Evolutionary conservation across 2,888 invertebrate species (phyloP), one percentile per base, ranked within the genome.

Genomic region (Hipparchia sbordonii): DNA sequence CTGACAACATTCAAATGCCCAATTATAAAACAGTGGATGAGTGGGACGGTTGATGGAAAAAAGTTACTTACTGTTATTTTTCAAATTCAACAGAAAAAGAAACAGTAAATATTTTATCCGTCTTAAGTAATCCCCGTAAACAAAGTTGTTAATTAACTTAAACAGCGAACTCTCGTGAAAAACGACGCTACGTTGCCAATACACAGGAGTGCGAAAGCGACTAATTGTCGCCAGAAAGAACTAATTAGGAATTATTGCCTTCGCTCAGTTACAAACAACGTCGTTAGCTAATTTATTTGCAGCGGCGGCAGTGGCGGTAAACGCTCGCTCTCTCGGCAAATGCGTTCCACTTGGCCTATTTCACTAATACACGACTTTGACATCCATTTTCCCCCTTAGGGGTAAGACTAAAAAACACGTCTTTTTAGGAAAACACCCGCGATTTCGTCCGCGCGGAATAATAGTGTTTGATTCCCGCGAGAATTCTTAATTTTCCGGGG

Each of bases 181-280:
- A 73, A 72, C 70, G 59, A 73, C 59, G 67, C 67, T 52, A 61
- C 75, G 69, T 71, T 70, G 61, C 72, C 75, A 70, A 73, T 75
- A 73, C 52, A 69, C 68, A 70, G 67, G 70, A 78, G 74, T 74
- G 77, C 73, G 72, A 74, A 76, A 76, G 67, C 77, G 77, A 73
- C 77, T 81, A 82, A 82, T 81, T 80, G 82, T 81, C 81, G 78
- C 75, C 76, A 68, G 77, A 77, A 75, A 74, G 77, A 76, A 76
- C 81, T 82, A 81, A 82, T 82, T 81, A 79, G 77, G 74, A 81
- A 77, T 81, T 80, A 81, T 81, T 78, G 77, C 75, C 73, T 74
- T 74, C 77, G 77, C 76, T 77, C 74, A 77, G 78, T 73, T 73
- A 81, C 80, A 79, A 81, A 81, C 80, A 79, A 76, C 72, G 74